These are phyloP conservation scores for Cygnus olor DNA, from an alignment of 2,797 vertebrate species.

Conservation along the genomic window DNA sequence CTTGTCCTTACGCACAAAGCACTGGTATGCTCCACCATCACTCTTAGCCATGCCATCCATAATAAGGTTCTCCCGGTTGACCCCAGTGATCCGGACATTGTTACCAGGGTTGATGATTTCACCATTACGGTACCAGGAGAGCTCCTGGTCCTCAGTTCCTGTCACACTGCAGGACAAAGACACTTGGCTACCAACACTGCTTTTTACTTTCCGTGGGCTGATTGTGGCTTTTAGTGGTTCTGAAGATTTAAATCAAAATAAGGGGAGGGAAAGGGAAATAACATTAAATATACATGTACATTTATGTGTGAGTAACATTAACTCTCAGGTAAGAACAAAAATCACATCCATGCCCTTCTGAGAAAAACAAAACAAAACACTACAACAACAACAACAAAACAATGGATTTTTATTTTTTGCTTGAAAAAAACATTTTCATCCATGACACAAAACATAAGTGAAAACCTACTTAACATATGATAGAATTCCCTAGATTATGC, in stretches of 20 bases:
- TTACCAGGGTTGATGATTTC: constrained; percentile 93
- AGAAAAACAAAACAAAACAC: not conserved
- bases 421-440: not conserved
- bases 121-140: constrained; percentile 97
- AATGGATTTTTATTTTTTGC: not conserved
- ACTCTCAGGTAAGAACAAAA: not conserved
- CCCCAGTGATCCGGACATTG: constrained; percentile 91
- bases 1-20: constrained; percentile 93
- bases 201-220: constrained; percentile 95
- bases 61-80: constrained; percentile 92
- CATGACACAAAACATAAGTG: not conserved
- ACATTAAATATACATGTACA: not conserved
- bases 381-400: not conserved
- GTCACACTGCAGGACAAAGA: constrained; percentile 95
- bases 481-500: not conserved
- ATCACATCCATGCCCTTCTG: not conserved
- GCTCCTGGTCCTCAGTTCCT: constrained; percentile 92
- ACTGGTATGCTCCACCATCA: constrained; percentile 97
- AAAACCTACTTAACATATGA: not conserved
- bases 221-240: constrained; percentile 94
- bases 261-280: not conserved
- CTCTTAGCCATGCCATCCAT: constrained; percentile 99
- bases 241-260: constrained; percentile 61
- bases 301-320: not conserved
- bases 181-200: constrained; percentile 97